These are phyloP conservation scores for Apis cerana DNA, from an alignment of 1,140 invertebrate genomes.

Conservation along the genomic window DNA sequence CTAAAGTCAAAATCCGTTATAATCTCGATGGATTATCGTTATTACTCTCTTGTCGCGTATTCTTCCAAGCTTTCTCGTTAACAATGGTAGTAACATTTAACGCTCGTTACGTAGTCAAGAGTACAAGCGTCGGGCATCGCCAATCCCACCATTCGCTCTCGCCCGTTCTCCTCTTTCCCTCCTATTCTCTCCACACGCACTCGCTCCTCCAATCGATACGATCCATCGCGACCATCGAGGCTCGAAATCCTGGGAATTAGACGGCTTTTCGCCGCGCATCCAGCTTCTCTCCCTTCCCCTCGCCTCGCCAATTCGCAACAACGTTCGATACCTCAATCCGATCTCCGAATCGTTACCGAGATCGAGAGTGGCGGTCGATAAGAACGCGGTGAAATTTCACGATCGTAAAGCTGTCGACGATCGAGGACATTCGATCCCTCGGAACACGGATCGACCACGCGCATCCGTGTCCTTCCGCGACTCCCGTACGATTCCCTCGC, in stretches of 20 bases:
- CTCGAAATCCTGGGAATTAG: slow-evolving; percentile 60
- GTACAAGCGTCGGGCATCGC: slow-evolving; percentile 51
- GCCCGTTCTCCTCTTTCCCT: slow-evolving; percentile 33
- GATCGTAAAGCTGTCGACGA: too few species aligned
- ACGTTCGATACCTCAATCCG: too few species aligned
- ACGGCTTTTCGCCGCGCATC: too few species aligned
- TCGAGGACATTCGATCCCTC: too few species aligned
- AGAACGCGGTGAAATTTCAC: too few species aligned
- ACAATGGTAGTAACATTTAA: slow-evolving; percentile 46
- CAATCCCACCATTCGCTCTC: slow-evolving; percentile 1
- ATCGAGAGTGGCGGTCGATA: too few species aligned
- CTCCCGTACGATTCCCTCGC: slow-evolving; percentile 52
- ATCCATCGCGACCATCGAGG: slow-evolving; percentile 54
- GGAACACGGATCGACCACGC: slow-evolving; percentile 55
- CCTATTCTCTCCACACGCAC: slow-evolving; percentile 1
- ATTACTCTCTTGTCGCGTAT: slow-evolving; percentile 59
- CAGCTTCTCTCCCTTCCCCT: too few species aligned
- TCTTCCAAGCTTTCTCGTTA: slow-evolving; percentile 38
- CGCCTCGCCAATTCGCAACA: too few species aligned
- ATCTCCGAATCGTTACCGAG: too few species aligned
- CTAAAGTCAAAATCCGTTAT: slow-evolving; percentile 24
- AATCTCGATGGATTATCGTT: slow-evolving; percentile 54
- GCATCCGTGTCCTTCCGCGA: slow-evolving; percentile 40
- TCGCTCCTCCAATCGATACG: slow-evolving; percentile 60
- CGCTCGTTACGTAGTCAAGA: slow-evolving; percentile 55